These are phyloP conservation scores for Varanus salvator DNA, from an alignment of 2,113 vertebrate genomes.

Conservation along the genomic window DNA sequence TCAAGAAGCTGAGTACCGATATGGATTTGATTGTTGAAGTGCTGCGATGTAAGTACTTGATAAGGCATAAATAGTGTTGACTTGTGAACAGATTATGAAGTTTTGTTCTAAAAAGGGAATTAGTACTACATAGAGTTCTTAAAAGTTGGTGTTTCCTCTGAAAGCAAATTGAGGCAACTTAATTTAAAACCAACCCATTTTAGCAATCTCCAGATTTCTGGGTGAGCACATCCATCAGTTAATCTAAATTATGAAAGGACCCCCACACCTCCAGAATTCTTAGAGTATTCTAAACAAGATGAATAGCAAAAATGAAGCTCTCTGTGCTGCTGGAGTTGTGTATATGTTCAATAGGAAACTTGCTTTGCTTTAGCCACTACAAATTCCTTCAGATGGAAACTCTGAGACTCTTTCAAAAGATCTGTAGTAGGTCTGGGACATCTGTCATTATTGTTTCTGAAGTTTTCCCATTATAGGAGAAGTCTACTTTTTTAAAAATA, in stretches of 20 bases:
- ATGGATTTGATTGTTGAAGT: slow-evolving; percentile 90
- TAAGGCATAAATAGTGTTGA: slow-evolving; percentile 16
- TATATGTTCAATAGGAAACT: not conserved
- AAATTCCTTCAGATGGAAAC: not conserved
- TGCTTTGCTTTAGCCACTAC: not conserved
- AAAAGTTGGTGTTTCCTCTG: not conserved
- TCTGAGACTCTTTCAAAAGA: not conserved
- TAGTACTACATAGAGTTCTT: not conserved
- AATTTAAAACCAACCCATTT: not conserved
- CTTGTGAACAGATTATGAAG: not conserved
- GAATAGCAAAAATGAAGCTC: not conserved
- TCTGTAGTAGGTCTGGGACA: not conserved
- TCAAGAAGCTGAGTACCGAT: slow-evolving; percentile 93
- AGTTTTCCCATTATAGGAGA: too few species aligned
- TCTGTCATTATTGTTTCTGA: not conserved
- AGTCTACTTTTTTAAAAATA: not conserved
- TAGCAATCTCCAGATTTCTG: not conserved
- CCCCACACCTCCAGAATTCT: not conserved
- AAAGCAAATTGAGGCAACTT: not conserved
- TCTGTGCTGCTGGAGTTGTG: not conserved
- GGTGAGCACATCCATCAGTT: not conserved
- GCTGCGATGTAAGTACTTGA: slow-evolving; percentile 86
- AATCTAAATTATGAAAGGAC: not conserved
- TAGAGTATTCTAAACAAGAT: not conserved
- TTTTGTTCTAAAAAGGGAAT: not conserved